Conservation (phyloP, 2,888 invertebrate genomes). For the Cantharis lateralis region DNA sequence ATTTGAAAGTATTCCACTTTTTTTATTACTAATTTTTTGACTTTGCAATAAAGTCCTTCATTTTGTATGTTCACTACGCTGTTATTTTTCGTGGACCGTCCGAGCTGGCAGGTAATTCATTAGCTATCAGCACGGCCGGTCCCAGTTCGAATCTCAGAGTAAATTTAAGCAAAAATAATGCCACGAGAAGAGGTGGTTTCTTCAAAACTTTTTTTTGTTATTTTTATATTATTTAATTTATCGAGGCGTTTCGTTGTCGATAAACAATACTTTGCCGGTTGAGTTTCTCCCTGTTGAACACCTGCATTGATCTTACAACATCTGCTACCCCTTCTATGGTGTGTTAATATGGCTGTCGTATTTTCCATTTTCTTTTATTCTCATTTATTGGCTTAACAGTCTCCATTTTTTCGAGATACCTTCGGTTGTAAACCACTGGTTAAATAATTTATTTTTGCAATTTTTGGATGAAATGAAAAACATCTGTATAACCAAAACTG, state of each 20-base stretch:
- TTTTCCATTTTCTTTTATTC: not conserved
- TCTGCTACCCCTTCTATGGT: not conserved
- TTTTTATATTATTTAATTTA: not conserved
- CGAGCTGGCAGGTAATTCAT: too few relatives aligned
- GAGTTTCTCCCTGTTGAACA: not conserved
- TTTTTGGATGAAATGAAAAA: not conserved
- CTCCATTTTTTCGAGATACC: not conserved
- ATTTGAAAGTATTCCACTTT: too few relatives aligned
- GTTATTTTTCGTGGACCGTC: too few relatives aligned
- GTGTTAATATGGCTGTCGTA: not conserved
- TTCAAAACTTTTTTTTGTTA: too few relatives aligned
- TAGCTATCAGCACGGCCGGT: too few relatives aligned
- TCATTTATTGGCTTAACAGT: not conserved
- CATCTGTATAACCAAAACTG: not conserved
- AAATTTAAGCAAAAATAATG: too few relatives aligned
- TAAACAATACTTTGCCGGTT: not conserved
- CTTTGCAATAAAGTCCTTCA: too few relatives aligned
- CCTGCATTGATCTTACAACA: not conserved
- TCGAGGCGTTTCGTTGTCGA: not conserved
- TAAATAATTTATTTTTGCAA: not conserved
- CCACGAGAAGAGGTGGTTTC: too few relatives aligned
- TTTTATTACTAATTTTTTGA: too few relatives aligned
- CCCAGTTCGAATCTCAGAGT: too few relatives aligned
- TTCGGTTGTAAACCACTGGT: not conserved
- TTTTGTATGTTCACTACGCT: too few relatives aligned